Evolutionary conservation across 2,888 invertebrate genomes (phyloP), one percentile per base, ranked within the genome.

Genomic region (Bombyx huttoni): DNA sequence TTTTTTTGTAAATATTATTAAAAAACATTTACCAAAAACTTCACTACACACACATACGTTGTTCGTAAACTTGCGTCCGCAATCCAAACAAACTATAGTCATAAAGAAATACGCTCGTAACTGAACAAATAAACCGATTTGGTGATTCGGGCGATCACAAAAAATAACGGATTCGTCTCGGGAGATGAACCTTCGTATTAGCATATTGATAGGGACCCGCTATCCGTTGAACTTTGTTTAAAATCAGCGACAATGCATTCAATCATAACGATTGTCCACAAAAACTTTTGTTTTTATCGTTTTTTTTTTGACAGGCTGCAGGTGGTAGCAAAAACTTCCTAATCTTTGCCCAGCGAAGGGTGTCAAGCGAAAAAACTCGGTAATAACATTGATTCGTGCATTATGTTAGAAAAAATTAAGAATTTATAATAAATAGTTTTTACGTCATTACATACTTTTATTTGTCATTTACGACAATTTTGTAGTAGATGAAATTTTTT

Each of bases 61-160:
- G n/a, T n/a, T 61, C 63, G 62, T 63, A 64, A 67, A 68, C 59
- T 72, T 65, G 71, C 70, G 74, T 73, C 73, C 69, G 73, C 82
- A 81, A 81, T 67, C 64, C 69, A 81, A 80, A 85, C 78, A 83
- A 78, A 80, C 77, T 74, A 67, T 64, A 71, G 73, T 74, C 73
- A 70, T 75, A 75, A 78, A 78, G 75, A 75, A 78, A 79, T 74
- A 80, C 68, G 73, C 70, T 79, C 65, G 76, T 73, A 83, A 84
- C 80, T 81, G 83, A 83, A 83, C 78, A 88, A 87, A 87, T 84
- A 87, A 83, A 85, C 84, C 81, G 81, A 86, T 83, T 81, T 75
- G 78, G 56, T 52, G 52, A 52, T 52, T 52, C 52, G 50, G 51
- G 71, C 75, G 54, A 60, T 57, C 73, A 80, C 78, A 87, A 87